Percentiles rank a stretch among this genome's conserved stretches.
Evolutionary conservation across 2,113 vertebrate genomes (phyloP).

Genomic region (Corydoras maculifer): DNA sequence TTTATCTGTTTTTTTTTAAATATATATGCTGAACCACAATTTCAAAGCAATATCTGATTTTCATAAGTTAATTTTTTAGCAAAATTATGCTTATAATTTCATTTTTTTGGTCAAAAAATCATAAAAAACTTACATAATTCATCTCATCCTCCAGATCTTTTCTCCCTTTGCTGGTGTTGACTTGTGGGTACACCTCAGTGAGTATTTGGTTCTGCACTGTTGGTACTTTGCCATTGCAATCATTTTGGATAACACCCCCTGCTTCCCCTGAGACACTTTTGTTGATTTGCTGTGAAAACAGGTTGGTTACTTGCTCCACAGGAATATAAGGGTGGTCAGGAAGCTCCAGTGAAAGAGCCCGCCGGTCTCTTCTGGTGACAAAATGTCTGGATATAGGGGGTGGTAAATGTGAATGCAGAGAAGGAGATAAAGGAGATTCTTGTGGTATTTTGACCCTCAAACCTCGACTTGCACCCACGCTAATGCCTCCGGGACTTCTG

Average conservation of each 20-base stretch:
- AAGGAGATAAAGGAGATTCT: slow-evolving; percentile 77
- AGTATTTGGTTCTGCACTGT: slow-evolving; percentile 61
- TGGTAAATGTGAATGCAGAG: slow-evolving; percentile 48
- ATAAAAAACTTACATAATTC: slow-evolving; percentile 79
- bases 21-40: too few relatives aligned
- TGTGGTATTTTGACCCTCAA: slow-evolving; percentile 73
- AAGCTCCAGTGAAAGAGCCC: slow-evolving; percentile 85
- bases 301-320: slow-evolving; percentile 30
- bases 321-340: slow-evolving; percentile 76
- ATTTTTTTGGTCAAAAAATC: not conserved
- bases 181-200: slow-evolving; percentile 88
- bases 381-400: slow-evolving; percentile 58
- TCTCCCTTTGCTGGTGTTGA: slow-evolving; percentile 75
- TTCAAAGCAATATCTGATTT: too few relatives aligned
- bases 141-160: slow-evolving; percentile 89
- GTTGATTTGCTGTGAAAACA: slow-evolving; percentile 45
- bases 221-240: slow-evolving; percentile 87
- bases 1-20: too few relatives aligned
- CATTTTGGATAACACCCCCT: slow-evolving; percentile 59
- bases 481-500: slow-evolving; percentile 56
- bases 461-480: slow-evolving; percentile 57
- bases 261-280: slow-evolving; percentile 61
- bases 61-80: too few relatives aligned
- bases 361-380: slow-evolving; percentile 65
- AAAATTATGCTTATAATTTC: too few relatives aligned